These are phyloP conservation scores for Icerya purchasi DNA, from an alignment of 2,888 invertebrate species.

Conservation along the genomic window DNA sequence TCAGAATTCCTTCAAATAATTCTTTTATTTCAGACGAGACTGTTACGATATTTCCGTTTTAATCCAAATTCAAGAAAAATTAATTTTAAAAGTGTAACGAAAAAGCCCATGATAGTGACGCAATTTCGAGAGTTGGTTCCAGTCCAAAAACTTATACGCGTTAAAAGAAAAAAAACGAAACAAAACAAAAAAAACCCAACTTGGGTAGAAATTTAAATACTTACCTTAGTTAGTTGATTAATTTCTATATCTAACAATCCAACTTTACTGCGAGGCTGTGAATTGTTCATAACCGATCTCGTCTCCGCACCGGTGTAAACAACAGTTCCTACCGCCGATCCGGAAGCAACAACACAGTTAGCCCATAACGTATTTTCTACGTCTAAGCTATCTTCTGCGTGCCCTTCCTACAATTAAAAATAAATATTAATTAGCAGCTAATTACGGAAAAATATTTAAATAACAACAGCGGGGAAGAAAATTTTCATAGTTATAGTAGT, in stretches of 20 bases:
- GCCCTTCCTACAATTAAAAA: slow-evolving; percentile 34
- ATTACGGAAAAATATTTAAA: no score
- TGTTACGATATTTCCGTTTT: no score
- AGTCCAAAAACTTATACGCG: neutral
- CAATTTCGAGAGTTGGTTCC: no score
- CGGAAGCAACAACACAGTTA: slow-evolving; percentile 92
- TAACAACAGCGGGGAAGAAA: no score
- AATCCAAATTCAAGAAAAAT: no score
- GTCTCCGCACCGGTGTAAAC: slow-evolving; percentile 95
- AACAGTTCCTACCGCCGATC: slow-evolving; percentile 82
- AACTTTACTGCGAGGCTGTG: slow-evolving; percentile 83
- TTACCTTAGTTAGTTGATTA: slow-evolving; percentile 80
- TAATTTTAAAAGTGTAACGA: no score
- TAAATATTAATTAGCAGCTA: slow-evolving; percentile 1
- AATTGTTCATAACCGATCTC: slow-evolving; percentile 96
- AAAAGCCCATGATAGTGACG: no score
- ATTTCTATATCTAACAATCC: slow-evolving; percentile 89
- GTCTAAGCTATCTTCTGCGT: slow-evolving; percentile 59
- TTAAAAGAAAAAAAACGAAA: neutral
- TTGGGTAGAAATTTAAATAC: slow-evolving; percentile 1
- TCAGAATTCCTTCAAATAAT: no score
- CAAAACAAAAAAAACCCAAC: slow-evolving; percentile 2
- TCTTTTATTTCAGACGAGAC: no score
- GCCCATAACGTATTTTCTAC: slow-evolving; percentile 98
- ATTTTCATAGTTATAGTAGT: neutral